Evolutionary conservation across 2,888 invertebrate species (phyloP).

Genomic region (Caenorhabditis panamensis): DNA sequence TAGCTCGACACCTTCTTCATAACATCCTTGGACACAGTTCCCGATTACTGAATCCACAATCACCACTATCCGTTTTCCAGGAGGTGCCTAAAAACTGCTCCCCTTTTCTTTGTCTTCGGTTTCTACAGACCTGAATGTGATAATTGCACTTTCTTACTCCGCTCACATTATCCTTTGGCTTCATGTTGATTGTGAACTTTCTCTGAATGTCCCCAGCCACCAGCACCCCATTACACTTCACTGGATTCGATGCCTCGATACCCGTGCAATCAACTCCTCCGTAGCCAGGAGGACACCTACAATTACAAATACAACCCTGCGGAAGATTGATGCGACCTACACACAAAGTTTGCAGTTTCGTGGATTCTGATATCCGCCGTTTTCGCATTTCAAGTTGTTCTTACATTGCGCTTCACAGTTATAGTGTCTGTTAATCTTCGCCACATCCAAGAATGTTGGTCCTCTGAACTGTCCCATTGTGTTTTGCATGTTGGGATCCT

Average conservation of each 20-base stretch:
- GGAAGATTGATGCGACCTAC: constrained; percentile 20
- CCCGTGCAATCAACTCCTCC: constrained; percentile 52
- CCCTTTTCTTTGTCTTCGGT: background rate
- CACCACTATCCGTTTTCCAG: constrained; percentile 52
- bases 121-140: constrained; percentile 54
- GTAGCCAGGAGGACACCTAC: constrained; percentile 62
- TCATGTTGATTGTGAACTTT: constrained; percentile 56
- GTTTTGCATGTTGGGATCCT: constrained; percentile 60
- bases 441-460: constrained; percentile 64
- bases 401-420: constrained; percentile 52
- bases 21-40: constrained; percentile 63
- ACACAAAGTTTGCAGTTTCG: constrained; percentile 50
- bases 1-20: constrained; percentile 59
- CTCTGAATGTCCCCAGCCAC: constrained; percentile 54
- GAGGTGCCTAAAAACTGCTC: constrained; percentile 34
- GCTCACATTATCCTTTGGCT: constrained; percentile 37
- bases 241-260: constrained; percentile 56
- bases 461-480: constrained; percentile 67
- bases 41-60: constrained; percentile 63
- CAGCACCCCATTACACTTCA: constrained; percentile 53
- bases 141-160: constrained; percentile 56
- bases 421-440: constrained; percentile 63
- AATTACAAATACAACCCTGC: constrained; percentile 12
- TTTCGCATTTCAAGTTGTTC: constrained; percentile 33
- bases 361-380: constrained; percentile 61